A percentile compares a stretch with the other conserved stretches of the same genome.
Conservation (phyloP, 1,140 invertebrate genomes). For the Meloidogyne chitwoodi region DNA sequence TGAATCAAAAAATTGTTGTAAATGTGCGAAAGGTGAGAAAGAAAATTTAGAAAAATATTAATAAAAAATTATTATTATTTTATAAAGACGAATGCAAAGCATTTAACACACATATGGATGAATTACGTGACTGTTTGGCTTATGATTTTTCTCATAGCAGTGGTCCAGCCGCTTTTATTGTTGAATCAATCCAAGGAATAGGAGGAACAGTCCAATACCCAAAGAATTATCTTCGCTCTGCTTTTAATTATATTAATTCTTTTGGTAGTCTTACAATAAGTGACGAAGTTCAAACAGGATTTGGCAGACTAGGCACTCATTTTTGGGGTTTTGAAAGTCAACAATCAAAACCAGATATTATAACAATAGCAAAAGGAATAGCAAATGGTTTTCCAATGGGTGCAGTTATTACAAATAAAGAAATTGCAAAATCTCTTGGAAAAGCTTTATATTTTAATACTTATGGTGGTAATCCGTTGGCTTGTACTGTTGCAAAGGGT, state of each 20-base stretch:
- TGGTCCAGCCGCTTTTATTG: constrained; percentile 78
- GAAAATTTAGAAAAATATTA: constrained; percentile 65
- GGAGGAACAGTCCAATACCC: constrained; percentile 87
- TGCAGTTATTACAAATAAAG: constrained; percentile 81
- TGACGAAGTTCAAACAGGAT: constrained; percentile 79
- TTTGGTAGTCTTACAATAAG: constrained; percentile 62
- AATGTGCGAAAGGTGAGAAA: constrained; percentile 53
- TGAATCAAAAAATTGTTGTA: constrained; percentile 65
- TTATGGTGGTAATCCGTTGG: constrained; percentile 87
- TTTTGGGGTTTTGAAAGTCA: constrained; percentile 92
- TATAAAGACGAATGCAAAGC: constrained; percentile 68
- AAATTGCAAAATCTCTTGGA: constrained; percentile 74
- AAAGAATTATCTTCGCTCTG: constrained; percentile 77
- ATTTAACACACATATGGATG: constrained; percentile 73
- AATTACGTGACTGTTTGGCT: constrained; percentile 75
- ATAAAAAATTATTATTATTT: constrained; percentile 64
- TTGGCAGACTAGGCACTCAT: constrained; percentile 83
- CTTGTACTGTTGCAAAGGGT: constrained; percentile 77
- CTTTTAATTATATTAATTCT: constrained; percentile 73
- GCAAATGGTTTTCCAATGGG: constrained; percentile 75
- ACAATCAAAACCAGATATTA: constrained; percentile 81
- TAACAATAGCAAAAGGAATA: constrained; percentile 66
- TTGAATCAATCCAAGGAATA: constrained; percentile 85
- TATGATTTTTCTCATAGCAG: constrained; percentile 72
- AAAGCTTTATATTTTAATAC: constrained; percentile 87